Evolutionary conservation across 2,113 vertebrate genomes (phyloP), one percentile per base, ranked within the genome.

Genomic region (Silurus glanis): DNA sequence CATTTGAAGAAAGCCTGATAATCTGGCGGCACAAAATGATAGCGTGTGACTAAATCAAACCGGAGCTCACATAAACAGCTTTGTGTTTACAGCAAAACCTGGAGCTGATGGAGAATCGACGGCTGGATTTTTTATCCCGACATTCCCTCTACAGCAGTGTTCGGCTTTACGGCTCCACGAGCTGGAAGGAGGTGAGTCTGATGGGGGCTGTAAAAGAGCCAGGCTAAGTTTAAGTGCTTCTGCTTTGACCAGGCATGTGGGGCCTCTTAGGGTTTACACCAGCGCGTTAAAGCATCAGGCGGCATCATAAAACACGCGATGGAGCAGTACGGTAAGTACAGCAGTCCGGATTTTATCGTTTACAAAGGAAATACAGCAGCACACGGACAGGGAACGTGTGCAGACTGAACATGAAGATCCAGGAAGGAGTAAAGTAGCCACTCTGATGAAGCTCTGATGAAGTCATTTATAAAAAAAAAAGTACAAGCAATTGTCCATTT

Each of bases 91-190:
- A 66, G 61, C 23, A n/a, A n/a, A 69, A 64, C 17, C 17, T 5
- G 62, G 45, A 75, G 62, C 59, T 49, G 72, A 64, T 58, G 53
- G n/a, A 37, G 69, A 37, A 67, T 66, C 71, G 56, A 21, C 37
- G 55, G 21, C 28, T 58, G 45, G 25, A 56, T 82, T 66, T 82
- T 66, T 61, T 76, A 64, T 55, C 64, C 64, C 7, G 10, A 74
- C 2, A 62, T 84, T 58, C 23, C 56, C 78, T 37, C 55, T n/a
- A 25, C 51, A 74, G 45, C 83, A 82, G 79, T 61, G 37, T 79
- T 83, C 83, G 59, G 79, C 76, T 90, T 88, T 88, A 90, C 82
- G 17, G 82, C 87, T 84, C 71, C 25, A 14, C 84, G 55, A 62
- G 78, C 76, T 62, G 71, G 71, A 62, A 28, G 10, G 64, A 45